Conservation (phyloP, 2,113 vertebrate species). For the Nycticorax nycticorax region DNA sequence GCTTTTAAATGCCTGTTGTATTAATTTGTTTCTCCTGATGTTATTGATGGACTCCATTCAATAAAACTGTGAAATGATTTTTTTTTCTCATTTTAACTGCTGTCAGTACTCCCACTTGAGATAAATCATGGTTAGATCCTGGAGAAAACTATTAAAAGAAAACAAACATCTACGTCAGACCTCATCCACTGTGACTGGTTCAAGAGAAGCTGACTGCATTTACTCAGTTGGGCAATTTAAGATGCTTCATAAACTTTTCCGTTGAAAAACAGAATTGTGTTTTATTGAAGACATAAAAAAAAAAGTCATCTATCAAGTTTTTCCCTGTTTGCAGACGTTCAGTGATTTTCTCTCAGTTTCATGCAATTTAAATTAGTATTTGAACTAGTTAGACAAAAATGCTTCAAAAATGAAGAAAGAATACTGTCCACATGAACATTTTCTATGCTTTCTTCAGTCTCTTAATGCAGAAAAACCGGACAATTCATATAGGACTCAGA, state of each 20-base stretch:
- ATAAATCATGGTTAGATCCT: not conserved
- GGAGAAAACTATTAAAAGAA: not conserved
- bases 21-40: not conserved
- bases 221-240: not conserved
- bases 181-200: not conserved
- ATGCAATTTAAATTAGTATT: not conserved
- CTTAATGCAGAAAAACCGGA: not conserved
- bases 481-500: not conserved
- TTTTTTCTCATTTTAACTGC: not conserved
- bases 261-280: not conserved
- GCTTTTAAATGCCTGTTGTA: not conserved
- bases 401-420: not conserved
- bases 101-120: conserved; percentile 16
- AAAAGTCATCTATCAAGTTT: conserved; percentile 6
- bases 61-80: not conserved
- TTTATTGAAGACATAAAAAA: not conserved
- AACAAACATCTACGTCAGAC: not conserved
- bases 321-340: not conserved
- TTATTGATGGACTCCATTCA: not conserved
- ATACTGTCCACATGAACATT: not conserved
- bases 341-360: not conserved
- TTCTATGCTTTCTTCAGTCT: not conserved
- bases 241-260: not conserved
- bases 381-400: not conserved
- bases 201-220: not conserved